Evolutionary conservation across 2,113 vertebrate species (phyloP).

Genomic region (Cygnus buccinator): DNA sequence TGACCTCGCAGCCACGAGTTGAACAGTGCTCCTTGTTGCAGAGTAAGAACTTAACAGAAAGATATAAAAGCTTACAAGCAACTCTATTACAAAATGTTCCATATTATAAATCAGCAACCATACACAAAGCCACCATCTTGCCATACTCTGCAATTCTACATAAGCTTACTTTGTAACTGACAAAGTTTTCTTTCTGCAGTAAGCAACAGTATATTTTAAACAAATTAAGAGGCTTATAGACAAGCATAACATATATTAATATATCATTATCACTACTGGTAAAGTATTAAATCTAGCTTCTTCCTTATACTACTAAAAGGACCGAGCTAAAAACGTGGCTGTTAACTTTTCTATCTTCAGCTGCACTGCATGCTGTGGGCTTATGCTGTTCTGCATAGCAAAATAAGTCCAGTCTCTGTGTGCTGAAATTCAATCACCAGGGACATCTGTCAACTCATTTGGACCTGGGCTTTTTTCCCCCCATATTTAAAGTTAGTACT

Average conservation of each 20-base stretch:
- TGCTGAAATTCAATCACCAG: slow-evolving; percentile 64
- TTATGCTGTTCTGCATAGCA: slow-evolving; percentile 17
- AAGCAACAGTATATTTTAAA: background rate
- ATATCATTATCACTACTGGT: background rate
- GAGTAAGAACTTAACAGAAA: background rate
- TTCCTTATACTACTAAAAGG: background rate
- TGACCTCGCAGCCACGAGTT: slow-evolving; percentile 2
- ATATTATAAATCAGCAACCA: background rate
- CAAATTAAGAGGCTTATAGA: background rate
- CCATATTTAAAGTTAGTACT: background rate
- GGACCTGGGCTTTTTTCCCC: background rate
- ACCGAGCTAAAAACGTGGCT: background rate
- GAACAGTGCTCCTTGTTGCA: background rate
- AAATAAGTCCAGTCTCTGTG: slow-evolving; percentile 21
- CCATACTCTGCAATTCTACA: background rate
- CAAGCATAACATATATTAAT: background rate
- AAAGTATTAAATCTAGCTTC: background rate
- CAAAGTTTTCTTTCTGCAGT: background rate
- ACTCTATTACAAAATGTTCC: background rate
- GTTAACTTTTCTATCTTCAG: background rate
- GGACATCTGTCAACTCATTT: slow-evolving; percentile 58
- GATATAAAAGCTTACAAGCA: background rate
- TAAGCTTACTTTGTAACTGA: background rate
- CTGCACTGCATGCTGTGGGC: background rate
- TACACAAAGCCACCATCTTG: background rate